Conservation (phyloP, 2,113 vertebrate genomes). For the Cheilinus undulatus region DNA sequence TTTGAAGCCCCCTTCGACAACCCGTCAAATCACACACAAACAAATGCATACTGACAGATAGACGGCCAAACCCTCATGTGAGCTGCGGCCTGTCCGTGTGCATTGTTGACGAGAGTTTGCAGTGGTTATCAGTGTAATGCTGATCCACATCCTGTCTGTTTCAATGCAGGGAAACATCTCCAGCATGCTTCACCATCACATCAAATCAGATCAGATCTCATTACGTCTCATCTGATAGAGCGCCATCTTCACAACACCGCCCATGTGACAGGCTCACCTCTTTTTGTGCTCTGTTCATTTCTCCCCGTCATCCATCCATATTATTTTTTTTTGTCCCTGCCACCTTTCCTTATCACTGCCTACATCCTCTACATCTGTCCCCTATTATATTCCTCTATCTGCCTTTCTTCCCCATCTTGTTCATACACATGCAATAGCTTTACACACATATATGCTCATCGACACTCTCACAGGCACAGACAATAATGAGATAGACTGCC, state of each 20-base stretch:
- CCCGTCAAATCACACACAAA: slow-evolving; percentile 15
- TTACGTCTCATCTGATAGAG: slow-evolving; percentile 52
- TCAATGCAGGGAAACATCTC: slow-evolving; percentile 27
- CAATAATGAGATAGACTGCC: slow-evolving; percentile 57
- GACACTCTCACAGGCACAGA: slow-evolving; percentile 33
- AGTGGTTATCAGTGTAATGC: slow-evolving; percentile 18
- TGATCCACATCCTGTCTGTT: slow-evolving; percentile 52
- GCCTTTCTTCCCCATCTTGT: slow-evolving; percentile 1
- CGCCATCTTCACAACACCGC: slow-evolving; percentile 24
- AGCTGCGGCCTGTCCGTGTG: neutral
- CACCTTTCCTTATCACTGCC: slow-evolving; percentile 49
- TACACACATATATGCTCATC: slow-evolving; percentile 21
- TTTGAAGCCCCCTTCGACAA: slow-evolving; percentile 38
- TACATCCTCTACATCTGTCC: slow-evolving; percentile 47
- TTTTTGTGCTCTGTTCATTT: slow-evolving; percentile 42
- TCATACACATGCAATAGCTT: slow-evolving; percentile 42
- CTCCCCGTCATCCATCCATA: slow-evolving; percentile 32
- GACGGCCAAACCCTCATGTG: neutral
- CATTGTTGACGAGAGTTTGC: slow-evolving; percentile 1
- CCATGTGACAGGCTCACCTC: slow-evolving; percentile 31
- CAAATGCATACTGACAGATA: slow-evolving; percentile 36
- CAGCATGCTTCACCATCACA: slow-evolving; percentile 26
- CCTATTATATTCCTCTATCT: slow-evolving; percentile 52
- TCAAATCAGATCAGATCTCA: slow-evolving; percentile 60
- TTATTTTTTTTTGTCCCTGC: slow-evolving; percentile 49